These are phyloP conservation scores for Zaprionus camerounensis DNA, from an alignment of 1,140 invertebrate genomes.

Conservation along the genomic window DNA sequence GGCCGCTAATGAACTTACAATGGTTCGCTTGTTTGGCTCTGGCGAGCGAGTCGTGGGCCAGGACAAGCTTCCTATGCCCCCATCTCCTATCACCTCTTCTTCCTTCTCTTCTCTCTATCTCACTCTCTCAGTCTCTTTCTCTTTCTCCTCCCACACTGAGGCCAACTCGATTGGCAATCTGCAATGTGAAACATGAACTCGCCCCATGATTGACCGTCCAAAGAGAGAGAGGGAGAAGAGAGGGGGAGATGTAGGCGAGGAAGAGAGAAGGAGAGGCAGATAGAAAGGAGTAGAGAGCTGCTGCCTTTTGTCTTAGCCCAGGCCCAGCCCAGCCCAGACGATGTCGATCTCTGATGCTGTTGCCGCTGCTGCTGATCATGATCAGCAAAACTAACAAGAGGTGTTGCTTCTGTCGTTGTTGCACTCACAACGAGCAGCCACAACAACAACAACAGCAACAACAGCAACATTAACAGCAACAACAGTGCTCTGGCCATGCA, in stretches of 20 bases:
- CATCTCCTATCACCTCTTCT: too few species aligned
- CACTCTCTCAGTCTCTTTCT: neutral
- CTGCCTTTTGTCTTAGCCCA: constrained; percentile 16
- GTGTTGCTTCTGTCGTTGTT: constrained; percentile 79
- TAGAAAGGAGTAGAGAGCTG: neutral
- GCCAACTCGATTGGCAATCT: constrained; percentile 14
- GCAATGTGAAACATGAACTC: constrained; percentile 65
- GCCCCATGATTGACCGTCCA: constrained; percentile 64
- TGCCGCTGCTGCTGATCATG: constrained; percentile 56
- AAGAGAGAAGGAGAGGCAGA: neutral
- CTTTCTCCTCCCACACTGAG: constrained; percentile 12
- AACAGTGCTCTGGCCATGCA: constrained; percentile 56
- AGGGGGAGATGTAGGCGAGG: neutral
- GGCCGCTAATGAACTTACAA: constrained; percentile 82
- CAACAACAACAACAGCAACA: neutral
- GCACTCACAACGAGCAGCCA: constrained; percentile 36
- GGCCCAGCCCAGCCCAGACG: constrained; percentile 1
- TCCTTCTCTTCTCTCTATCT: neutral
- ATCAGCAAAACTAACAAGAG: constrained; percentile 81
- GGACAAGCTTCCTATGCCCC: neutral
- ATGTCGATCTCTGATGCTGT: constrained; percentile 3
- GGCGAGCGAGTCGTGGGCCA: constrained; percentile 16
- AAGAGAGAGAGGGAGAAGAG: constrained; percentile 17
- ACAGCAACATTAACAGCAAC: neutral
- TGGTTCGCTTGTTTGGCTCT: constrained; percentile 63